Conservation (phyloP, 2,888 invertebrate genomes). For the Chrysolina haemoptera region DNA sequence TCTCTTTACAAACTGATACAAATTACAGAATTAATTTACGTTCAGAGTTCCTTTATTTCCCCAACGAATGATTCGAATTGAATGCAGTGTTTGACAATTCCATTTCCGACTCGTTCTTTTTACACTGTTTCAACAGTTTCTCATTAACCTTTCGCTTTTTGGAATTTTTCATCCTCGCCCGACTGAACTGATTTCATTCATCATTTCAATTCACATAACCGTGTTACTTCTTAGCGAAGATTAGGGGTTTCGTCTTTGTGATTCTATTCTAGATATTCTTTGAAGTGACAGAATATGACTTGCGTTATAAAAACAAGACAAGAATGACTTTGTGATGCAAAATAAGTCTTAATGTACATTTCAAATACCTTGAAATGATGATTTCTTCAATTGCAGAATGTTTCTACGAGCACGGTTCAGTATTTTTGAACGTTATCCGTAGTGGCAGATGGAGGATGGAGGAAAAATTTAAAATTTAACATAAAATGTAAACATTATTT, state of each 20-base stretch:
- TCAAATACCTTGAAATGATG: too few relatives aligned
- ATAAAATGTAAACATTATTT: too few relatives aligned
- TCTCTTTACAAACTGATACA: constrained; percentile 1
- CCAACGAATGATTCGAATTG: background rate
- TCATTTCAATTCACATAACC: constrained; percentile 6
- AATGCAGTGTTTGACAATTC: background rate
- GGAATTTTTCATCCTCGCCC: background rate
- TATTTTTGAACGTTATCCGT: too few relatives aligned
- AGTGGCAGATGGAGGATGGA: too few relatives aligned
- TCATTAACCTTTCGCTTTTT: background rate
- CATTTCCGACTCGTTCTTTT: constrained; percentile 3
- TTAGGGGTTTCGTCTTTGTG: background rate
- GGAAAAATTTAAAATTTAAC: too few relatives aligned
- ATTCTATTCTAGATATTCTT: background rate
- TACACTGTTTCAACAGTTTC: background rate
- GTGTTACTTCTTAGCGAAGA: background rate
- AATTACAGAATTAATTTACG: constrained; percentile 9
- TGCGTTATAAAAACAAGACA: background rate
- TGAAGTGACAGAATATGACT: background rate
- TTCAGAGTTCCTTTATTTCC: background rate
- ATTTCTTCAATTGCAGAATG: too few relatives aligned
- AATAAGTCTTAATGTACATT: too few relatives aligned
- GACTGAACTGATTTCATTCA: background rate
- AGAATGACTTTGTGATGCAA: background rate
- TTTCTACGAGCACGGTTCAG: too few relatives aligned